These are phyloP conservation scores for Cephalopholis sonnerati DNA, from an alignment of 2,113 vertebrate species.

Conservation along the genomic window DNA sequence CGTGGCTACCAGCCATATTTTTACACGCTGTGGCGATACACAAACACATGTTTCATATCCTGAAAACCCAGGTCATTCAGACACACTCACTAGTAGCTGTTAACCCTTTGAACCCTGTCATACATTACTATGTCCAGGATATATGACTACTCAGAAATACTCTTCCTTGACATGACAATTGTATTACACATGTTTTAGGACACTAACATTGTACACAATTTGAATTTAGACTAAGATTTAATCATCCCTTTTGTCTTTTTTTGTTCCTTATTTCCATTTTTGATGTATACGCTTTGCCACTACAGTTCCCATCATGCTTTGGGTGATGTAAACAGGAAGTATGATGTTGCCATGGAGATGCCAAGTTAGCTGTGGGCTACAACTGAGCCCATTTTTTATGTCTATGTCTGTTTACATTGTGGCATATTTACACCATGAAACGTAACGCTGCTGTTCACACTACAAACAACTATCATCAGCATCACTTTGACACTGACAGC, in stretches of 20 bases:
- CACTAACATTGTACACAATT: no score
- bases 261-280: not conserved
- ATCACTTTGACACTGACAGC: not conserved
- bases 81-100: conserved; percentile 38
- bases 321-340: conserved; percentile 30
- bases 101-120: conserved; percentile 45
- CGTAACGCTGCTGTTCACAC: not conserved
- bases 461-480: not conserved
- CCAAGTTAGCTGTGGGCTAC: not conserved
- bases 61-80: conserved; percentile 43
- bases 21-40: conserved; percentile 34
- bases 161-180: not conserved
- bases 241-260: not conserved
- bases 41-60: conserved; percentile 37
- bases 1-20: conserved; percentile 76
- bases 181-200: not conserved
- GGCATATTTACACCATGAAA: not conserved
- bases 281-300: not conserved
- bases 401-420: conserved; percentile 8
- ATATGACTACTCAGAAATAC: not conserved
- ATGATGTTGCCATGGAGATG: not conserved
- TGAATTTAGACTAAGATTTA: no score
- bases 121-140: not conserved
- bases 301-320: conserved; percentile 2
- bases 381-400: not conserved